Percentiles rank a stretch among this genome's conserved stretches.
Conservation (phyloP, 2,888 invertebrate species). For the Meandrusa payeni region DNA sequence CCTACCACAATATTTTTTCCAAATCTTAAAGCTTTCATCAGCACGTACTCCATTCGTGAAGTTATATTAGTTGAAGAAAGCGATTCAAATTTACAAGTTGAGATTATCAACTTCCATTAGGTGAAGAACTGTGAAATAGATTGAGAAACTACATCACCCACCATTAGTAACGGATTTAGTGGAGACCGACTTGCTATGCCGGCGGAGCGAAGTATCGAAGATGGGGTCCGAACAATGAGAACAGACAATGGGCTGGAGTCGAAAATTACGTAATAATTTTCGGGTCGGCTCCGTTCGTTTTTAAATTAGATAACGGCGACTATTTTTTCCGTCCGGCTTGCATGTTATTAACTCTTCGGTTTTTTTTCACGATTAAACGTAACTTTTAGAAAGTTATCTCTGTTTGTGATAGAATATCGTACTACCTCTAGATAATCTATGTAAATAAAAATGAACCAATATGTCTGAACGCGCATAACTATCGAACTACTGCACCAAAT, state of each 20-base stretch:
- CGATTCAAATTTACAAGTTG: conserved; percentile 1
- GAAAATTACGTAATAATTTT: conserved; percentile 18
- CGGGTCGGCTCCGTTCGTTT: not conserved
- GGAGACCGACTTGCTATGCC: conserved; percentile 5
- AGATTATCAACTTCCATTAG: conserved; percentile 17
- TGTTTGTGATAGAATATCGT: no score
- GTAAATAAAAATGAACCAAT: no score
- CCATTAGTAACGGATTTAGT: conserved; percentile 21
- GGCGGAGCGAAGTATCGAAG: conserved; percentile 7
- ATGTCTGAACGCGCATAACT: no score
- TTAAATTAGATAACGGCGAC: conserved; percentile 1
- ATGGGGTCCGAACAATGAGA: conserved; percentile 19
- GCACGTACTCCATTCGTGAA: no score
- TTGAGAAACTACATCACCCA: conserved; percentile 6
- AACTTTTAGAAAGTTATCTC: conserved; percentile 3
- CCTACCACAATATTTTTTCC: no score
- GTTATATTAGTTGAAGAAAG: conserved; percentile 3
- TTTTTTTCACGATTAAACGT: conserved; percentile 1
- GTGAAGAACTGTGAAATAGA: conserved; percentile 17
- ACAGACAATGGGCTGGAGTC: conserved; percentile 22
- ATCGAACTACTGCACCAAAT: no score
- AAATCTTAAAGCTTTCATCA: no score
- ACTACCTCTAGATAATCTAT: no score
- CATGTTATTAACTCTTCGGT: conserved; percentile 11
- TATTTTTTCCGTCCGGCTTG: conserved; percentile 4